Base-by-base conservation (phyloP, 2,888 invertebrate species). In the Dorcus parallelipipedus region DNA sequence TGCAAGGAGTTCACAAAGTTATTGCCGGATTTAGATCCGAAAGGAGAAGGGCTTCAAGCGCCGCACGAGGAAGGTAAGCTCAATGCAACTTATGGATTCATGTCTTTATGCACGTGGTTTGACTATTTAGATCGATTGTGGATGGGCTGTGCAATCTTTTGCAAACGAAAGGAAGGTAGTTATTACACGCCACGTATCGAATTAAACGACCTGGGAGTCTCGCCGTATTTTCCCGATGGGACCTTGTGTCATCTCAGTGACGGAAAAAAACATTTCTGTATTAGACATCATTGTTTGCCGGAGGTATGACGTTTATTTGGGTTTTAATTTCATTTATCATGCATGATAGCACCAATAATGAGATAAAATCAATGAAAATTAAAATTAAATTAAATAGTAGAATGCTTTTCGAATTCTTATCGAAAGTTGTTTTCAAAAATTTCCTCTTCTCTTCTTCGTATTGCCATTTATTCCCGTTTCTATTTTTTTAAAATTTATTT, bases 121-220 rank as follows among this genome's bases (percentile, higher is more conserved):
- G 52, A 20, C 3, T 6, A 66, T 70, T 67, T 58, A 86, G 86
- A 79, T 64, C 84, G 88, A 26, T 82, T 87, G 68, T 91, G 91
- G 91, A 87, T 90, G 84, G 87, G 87, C 0, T 91, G 91, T 73
- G 87, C 90, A 17, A 85, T 91, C 68, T 91, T 90, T 78, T 91
- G 91, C 73, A 82, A 84, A 38, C 82, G 87, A 33, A 82, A 81
- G 49, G 84, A 84, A 58, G 85, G 85, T 1, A 85, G 84, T 6
- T 91, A 85, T 78, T 91, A 90, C 76, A 88, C 91, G 23, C 90
- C 91, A 1, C 82, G 89, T 4, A 81, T 89, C 9, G 90, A 91
- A 76, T 81, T 91, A 52, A 89, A 90, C 72, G 88, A 89, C 74
- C 81, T 86, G 40, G 88, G 88, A 6, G 78, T 87, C 38, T 85